Conservation (phyloP, 1,140 invertebrate species). For the Drosophila triauraria region DNA sequence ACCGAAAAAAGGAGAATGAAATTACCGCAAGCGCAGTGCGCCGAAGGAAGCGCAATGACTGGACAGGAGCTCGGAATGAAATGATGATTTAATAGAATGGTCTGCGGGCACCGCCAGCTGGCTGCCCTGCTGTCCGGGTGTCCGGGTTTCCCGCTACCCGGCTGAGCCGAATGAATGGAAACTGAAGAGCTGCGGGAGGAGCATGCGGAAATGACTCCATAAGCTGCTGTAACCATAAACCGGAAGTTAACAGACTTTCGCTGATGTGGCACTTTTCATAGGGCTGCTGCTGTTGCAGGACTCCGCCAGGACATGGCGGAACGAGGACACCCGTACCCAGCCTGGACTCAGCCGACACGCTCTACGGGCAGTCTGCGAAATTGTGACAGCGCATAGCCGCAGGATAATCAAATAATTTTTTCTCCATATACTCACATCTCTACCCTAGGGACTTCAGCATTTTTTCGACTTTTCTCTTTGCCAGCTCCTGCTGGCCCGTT, state of each 20-base stretch:
- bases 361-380: conserved; percentile 79
- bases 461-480: conserved; percentile 38
- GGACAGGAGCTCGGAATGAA: conserved; percentile 52
- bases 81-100: conserved; percentile 84
- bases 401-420: conserved; percentile 84
- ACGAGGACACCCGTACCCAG: conserved; percentile 13
- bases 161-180: conserved; percentile 76
- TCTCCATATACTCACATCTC: conserved; percentile 23
- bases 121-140: conserved; percentile 29
- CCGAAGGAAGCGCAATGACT: conserved; percentile 16
- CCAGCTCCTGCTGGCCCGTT: conserved; percentile 54
- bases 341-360: conserved; percentile 49
- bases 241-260: conserved; percentile 84
- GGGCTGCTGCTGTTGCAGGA: conserved; percentile 24
- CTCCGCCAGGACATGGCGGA: conserved; percentile 16
- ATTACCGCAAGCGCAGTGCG: conserved; percentile 72
- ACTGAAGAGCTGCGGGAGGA: conserved; percentile 30
- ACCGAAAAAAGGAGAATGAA: conserved; percentile 43
- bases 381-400: conserved; percentile 82
- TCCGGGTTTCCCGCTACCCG: conserved; percentile 31
- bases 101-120: conserved; percentile 81
- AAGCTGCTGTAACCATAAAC: conserved; percentile 84
- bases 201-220: conserved; percentile 76
- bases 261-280: conserved; percentile 79
- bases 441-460: conserved; percentile 15